A percentile compares a stretch with the other conserved stretches of the same genome.
These are phyloP conservation scores for Rhaphigaster nebulosa DNA, from an alignment of 2,888 invertebrate species.

Conservation along the genomic window DNA sequence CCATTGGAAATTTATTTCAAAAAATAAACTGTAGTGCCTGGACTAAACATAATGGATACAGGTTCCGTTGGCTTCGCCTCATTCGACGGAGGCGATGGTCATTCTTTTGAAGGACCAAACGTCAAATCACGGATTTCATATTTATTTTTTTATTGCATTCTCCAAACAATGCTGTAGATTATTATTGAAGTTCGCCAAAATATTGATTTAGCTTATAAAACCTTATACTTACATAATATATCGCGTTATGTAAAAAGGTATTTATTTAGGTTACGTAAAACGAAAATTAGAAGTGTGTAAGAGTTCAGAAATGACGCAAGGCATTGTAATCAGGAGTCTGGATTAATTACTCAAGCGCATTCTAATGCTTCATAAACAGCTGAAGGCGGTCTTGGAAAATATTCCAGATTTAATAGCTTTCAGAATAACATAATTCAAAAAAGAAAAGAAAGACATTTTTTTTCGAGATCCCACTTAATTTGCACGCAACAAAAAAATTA, in stretches of 20 bases:
- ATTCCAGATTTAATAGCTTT: neutral
- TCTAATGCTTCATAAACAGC: neutral
- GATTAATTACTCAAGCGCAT: conserved; percentile 22
- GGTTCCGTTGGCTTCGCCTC: neutral
- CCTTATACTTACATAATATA: neutral
- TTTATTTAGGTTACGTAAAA: conserved; percentile 4
- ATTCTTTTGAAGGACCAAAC: too few relatives aligned
- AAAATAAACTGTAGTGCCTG: too few relatives aligned
- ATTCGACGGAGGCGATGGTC: too few relatives aligned
- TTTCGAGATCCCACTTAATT: too few relatives aligned
- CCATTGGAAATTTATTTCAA: too few relatives aligned
- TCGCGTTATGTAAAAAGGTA: neutral
- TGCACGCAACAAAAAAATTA: too few relatives aligned
- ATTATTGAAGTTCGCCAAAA: neutral
- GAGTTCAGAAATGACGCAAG: conserved; percentile 7
- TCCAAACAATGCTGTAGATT: neutral
- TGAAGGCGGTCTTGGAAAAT: neutral
- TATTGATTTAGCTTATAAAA: neutral
- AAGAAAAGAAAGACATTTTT: too few relatives aligned
- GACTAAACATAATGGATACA: too few relatives aligned
- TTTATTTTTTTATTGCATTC: neutral
- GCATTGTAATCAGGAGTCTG: conserved; percentile 10
- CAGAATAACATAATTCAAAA: neutral
- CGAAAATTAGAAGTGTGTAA: conserved; percentile 26
- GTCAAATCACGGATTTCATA: neutral